Base-by-base conservation (phyloP, 2,113 vertebrate species). In the Chionis minor region DNA sequence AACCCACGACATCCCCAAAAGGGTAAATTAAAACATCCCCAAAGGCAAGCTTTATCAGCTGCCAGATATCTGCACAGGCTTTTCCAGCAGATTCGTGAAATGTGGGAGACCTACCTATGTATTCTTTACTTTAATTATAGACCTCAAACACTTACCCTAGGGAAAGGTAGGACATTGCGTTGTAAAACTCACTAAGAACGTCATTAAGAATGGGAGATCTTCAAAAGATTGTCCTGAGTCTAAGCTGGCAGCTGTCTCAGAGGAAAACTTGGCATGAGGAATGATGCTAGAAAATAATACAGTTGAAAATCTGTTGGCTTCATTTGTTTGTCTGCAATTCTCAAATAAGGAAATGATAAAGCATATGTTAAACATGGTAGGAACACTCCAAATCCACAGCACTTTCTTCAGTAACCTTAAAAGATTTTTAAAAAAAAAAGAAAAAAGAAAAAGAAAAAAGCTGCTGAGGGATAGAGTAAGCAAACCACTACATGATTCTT, bases 31-130 rank as follows among this genome's bases (percentile, higher is more conserved):
- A 5, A 83, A n/a, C 6, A 65, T 51, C 14, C 32, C 32, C 24
- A 77, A 86, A 80, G 18, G 22, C n/a, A 47, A 78, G 7, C 6
- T 65, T 75, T 80, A 33, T 51, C 51, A 66, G 24, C n/a, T 80
- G 21, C 9, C 52, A 67, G 19, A 3, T 67, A 52, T 33, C 33
- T 86, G 33, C n/a, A 54, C 2, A 70, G 23, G 14, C 15, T 87
- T 13, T 87, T 65, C 24, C 49, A 67, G 65, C 12, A 54, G 11
- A 22, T 30, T 67, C 42, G 6, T 12, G 35, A 86, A 67, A 58
- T 4, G 1, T 49, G 12, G 12, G 12, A 49, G 8, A 24, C 3
- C 18, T 45, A 38, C 0, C 0, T 38, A 19, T 0, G 0, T 67
- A 38, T 19, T 62, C 23, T 72, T 55, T 71, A 27, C 19, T 73